Percentiles rank a stretch among this genome's conserved stretches.
phyloP scores from a whole-genome alignment of 1,140 invertebrate species.

The Orius laevigatus region DNA sequence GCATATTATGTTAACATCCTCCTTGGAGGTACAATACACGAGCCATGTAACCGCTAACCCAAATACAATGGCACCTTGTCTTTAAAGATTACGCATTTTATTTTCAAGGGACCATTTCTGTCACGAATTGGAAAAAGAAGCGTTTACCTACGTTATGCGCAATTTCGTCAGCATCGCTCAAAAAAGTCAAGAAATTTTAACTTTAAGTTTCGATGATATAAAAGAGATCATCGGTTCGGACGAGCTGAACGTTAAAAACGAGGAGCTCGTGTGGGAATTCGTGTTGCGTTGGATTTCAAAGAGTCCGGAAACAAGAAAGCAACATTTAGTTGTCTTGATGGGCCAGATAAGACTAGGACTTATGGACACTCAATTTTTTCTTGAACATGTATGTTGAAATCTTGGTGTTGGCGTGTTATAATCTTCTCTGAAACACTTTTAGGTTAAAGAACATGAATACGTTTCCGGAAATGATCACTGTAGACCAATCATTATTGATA shows the following conservation, averaged over 20 bases:
- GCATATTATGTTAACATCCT: too few relatives aligned
- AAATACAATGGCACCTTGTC: too few relatives aligned
- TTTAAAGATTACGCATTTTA: too few relatives aligned
- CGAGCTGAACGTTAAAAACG: conserved; percentile 42
- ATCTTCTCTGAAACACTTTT: background rate
- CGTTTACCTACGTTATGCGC: conserved; percentile 50
- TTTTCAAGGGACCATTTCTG: conserved; percentile 45
- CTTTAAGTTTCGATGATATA: conserved; percentile 48
- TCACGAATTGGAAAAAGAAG: conserved; percentile 44
- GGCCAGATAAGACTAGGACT: conserved; percentile 65
- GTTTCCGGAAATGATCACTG: conserved; percentile 44
- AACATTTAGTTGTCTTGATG: conserved; percentile 54
- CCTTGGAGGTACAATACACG: too few relatives aligned
- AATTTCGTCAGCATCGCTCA: conserved; percentile 46
- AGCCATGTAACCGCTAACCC: too few relatives aligned
- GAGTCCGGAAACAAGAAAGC: conserved; percentile 41
- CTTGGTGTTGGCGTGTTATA: background rate
- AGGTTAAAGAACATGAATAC: conserved; percentile 42
- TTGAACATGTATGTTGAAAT: conserved; percentile 41
- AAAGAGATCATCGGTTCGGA: conserved; percentile 52
- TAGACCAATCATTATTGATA: conserved; percentile 54
- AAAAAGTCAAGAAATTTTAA: conserved; percentile 46
- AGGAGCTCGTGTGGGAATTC: conserved; percentile 47
- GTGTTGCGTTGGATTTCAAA: conserved; percentile 44
- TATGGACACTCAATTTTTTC: conserved; percentile 62